Evolutionary conservation across 2,113 vertebrate species (phyloP).

Genomic region (Pandion haliaetus): DNA sequence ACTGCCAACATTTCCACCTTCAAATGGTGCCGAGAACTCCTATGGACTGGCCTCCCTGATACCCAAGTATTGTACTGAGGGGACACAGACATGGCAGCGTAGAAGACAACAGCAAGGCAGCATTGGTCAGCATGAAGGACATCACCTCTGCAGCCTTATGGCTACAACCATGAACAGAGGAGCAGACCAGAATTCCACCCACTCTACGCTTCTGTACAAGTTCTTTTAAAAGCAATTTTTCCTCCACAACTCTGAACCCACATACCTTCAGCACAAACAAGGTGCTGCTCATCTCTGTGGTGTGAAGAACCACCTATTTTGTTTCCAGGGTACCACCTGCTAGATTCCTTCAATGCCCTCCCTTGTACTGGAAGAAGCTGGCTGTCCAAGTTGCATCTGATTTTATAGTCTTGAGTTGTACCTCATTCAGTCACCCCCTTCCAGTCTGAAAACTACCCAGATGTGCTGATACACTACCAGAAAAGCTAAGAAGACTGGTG

Average conservation of each 20-base stretch:
- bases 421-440: neutral
- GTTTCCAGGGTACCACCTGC: neutral
- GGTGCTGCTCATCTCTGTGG: neutral
- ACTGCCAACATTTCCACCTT: neutral
- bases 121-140: neutral
- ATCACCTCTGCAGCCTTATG: neutral
- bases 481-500: neutral
- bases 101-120: neutral
- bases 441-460: neutral
- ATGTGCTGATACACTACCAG: neutral
- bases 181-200: neutral
- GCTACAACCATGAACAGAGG: neutral
- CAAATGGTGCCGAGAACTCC: neutral
- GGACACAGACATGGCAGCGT: accelerated
- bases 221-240: neutral
- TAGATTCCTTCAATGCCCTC: neutral
- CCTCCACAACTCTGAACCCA: neutral
- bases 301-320: neutral
- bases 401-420: neutral
- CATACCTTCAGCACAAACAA: neutral
- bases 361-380: neutral
- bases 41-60: neutral
- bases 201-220: neutral
- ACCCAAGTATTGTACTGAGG: neutral
- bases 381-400: neutral